Percentiles rank a stretch among this genome's conserved stretches.
phyloP scores from a whole-genome alignment of 2,797 vertebrate species.

The Chelon labrosus region DNA sequence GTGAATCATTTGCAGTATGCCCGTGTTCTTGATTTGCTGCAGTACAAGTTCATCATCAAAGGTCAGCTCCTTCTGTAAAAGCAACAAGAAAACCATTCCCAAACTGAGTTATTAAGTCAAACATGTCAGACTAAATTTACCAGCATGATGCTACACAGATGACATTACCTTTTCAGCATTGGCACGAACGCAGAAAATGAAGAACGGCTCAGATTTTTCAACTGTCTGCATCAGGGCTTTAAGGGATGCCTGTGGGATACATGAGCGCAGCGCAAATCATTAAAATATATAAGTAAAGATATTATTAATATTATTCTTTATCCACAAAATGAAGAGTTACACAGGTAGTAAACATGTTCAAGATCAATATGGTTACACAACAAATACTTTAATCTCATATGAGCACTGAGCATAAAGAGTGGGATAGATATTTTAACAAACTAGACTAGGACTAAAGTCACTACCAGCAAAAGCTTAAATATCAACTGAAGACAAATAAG shows the following conservation, averaged over 20 bases:
- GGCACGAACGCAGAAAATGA: slow-evolving; percentile 95
- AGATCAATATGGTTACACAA: neutral
- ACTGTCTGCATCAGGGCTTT: slow-evolving; percentile 89
- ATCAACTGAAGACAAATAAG: neutral
- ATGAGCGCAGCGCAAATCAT: slow-evolving; percentile 2
- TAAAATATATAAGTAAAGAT: neutral
- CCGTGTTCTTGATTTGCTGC: slow-evolving; percentile 90
- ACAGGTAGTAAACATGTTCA: no score
- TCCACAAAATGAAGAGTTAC: neutral
- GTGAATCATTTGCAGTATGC: slow-evolving; percentile 91
- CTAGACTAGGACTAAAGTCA: neutral
- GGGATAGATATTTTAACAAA: neutral
- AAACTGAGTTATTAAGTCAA: neutral
- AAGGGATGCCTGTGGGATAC: slow-evolving; percentile 87
- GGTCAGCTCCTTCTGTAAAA: slow-evolving; percentile 88
- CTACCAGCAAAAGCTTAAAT: neutral
- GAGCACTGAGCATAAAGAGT: neutral
- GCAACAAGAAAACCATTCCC: neutral
- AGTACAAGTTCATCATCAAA: slow-evolving; percentile 92
- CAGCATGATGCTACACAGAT: neutral
- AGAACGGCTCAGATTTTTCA: slow-evolving; percentile 91
- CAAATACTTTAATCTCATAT: neutral
- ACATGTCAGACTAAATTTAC: neutral
- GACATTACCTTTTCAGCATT: slow-evolving; percentile 91
- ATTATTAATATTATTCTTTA: neutral